Percentiles rank a stretch among this genome's conserved stretches.
phyloP scores from a whole-genome alignment of 2,888 invertebrate genomes.

The Gnatocerus cornutus region DNA sequence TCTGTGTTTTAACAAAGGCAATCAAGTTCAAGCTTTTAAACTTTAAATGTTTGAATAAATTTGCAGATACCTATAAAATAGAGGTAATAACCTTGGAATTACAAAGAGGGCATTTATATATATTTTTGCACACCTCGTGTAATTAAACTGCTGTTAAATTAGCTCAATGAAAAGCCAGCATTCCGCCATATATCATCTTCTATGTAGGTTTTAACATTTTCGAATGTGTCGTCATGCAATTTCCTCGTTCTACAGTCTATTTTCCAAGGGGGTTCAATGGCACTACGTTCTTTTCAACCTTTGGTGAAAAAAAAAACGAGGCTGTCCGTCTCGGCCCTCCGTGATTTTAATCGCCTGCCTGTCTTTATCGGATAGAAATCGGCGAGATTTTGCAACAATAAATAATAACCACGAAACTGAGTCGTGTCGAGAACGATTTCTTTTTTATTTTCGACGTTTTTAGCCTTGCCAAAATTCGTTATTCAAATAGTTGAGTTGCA shows the following conservation, averaged over 20 bases:
- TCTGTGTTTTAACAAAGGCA: too few species aligned
- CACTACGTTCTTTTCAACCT: conserved; percentile 53
- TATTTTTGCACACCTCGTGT: too few species aligned
- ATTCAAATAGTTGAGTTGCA: conserved; percentile 27
- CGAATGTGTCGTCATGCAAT: conserved; percentile 46
- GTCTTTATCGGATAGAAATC: conserved; percentile 31
- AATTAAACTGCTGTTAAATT: conserved; percentile 18
- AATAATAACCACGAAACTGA: conserved; percentile 28
- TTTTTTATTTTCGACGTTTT: conserved; percentile 14
- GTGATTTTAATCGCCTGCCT: conserved; percentile 12
- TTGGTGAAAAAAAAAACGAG: conserved; percentile 32
- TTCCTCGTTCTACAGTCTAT: conserved; percentile 47
- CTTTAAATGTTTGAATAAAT: too few species aligned
- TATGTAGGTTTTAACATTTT: conserved; percentile 45
- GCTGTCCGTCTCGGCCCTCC: conserved; percentile 22
- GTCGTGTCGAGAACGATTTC: conserved; percentile 34
- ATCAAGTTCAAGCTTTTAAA: too few species aligned
- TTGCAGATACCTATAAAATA: too few species aligned
- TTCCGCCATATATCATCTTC: conserved; percentile 23
- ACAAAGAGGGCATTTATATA: too few species aligned
- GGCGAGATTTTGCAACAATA: conserved; percentile 36
- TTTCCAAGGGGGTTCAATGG: conserved; percentile 51
- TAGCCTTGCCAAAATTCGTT: conserved; percentile 38
- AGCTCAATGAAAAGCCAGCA: conserved; percentile 6
- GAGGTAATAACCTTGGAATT: too few species aligned